These are phyloP conservation scores for Hirtodrosophila confusa DNA, from an alignment of 2,888 invertebrate species.

Conservation along the genomic window DNA sequence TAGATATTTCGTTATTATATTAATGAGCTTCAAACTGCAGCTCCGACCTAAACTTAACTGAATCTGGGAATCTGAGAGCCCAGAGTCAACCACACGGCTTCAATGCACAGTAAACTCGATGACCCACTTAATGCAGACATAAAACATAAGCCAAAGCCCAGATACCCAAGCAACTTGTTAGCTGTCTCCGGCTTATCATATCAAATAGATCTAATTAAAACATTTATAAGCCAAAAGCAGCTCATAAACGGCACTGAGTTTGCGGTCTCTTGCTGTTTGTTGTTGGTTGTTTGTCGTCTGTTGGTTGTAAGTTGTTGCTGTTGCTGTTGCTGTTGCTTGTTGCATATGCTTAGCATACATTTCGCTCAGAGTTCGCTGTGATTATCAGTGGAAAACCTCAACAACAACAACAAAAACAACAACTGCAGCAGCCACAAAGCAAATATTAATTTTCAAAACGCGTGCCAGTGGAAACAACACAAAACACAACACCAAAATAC, in stretches of 20 bases:
- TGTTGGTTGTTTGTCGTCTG: slow-evolving; percentile 12
- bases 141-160: slow-evolving; percentile 60
- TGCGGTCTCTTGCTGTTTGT: slow-evolving; percentile 44
- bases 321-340: slow-evolving; percentile 37
- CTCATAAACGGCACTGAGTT: slow-evolving; percentile 69
- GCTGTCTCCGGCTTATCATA: slow-evolving; percentile 71
- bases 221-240: slow-evolving; percentile 70
- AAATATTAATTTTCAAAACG: slow-evolving; percentile 78
- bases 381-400: slow-evolving; percentile 64
- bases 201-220: slow-evolving; percentile 76
- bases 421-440: slow-evolving; percentile 34
- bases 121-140: slow-evolving; percentile 66
- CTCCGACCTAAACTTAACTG: slow-evolving; percentile 3
- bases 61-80: not conserved
- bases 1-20: slow-evolving; percentile 4
- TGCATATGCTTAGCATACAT: slow-evolving; percentile 75
- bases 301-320: slow-evolving; percentile 12
- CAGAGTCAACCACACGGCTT: slow-evolving; percentile 4
- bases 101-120: slow-evolving; percentile 41
- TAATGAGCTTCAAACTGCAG: not conserved
- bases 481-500: slow-evolving; percentile 46
- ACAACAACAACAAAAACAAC: slow-evolving; percentile 17
- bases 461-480: slow-evolving; percentile 55
- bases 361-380: slow-evolving; percentile 45
- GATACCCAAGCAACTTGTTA: slow-evolving; percentile 70